Conservation (phyloP, 1,140 invertebrate genomes). For the Eueides isabella region DNA sequence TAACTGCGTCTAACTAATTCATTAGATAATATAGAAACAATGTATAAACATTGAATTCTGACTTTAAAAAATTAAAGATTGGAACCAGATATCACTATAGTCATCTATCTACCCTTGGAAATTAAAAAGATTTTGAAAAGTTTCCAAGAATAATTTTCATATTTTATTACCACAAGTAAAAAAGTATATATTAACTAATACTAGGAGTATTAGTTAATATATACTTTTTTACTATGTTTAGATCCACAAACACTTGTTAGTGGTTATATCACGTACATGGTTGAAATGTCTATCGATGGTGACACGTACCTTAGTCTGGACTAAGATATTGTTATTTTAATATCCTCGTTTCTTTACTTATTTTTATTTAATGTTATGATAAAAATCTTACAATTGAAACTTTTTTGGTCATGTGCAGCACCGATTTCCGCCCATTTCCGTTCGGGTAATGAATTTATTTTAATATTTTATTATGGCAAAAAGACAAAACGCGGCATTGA, state of each 20-base stretch:
- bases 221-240: background rate
- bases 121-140: too few species aligned
- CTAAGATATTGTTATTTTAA: background rate
- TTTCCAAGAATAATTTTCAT: background rate
- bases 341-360: too few species aligned
- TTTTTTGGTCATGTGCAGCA: too few species aligned
- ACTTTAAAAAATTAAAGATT: background rate
- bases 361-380: too few species aligned
- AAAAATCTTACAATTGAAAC: too few species aligned
- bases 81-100: too few species aligned
- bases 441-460: too few species aligned
- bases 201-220: background rate
- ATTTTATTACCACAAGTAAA: background rate
- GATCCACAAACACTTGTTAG: background rate
- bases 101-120: too few species aligned
- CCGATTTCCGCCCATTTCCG: too few species aligned
- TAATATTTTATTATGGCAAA: too few species aligned
- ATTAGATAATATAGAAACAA: background rate
- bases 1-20: background rate
- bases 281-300: background rate
- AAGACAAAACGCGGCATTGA: too few species aligned
- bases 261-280: constrained; percentile 6
- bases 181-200: background rate
- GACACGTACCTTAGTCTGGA: background rate
- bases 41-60: background rate